Conservation (phyloP, 2,797 vertebrate species). For the Selene dorsalis region DNA sequence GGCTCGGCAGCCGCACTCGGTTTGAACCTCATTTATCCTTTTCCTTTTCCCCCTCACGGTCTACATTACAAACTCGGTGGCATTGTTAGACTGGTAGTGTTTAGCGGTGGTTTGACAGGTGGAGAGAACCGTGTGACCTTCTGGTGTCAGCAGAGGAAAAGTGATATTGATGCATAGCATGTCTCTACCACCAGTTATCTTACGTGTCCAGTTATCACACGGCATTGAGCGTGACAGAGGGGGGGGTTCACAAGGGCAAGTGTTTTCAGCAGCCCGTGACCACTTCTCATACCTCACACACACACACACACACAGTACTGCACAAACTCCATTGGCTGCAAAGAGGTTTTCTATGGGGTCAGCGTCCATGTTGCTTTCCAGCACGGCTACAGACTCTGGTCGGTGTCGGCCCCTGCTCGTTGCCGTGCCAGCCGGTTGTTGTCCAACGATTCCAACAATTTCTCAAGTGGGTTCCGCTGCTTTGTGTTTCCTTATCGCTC, state of each 20-base stretch:
- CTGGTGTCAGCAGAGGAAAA: conserved; percentile 44
- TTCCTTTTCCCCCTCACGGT: not conserved
- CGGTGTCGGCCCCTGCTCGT: not conserved
- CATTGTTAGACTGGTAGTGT: not conserved
- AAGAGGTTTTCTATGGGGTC: conserved; percentile 41
- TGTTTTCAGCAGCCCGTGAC: conserved; percentile 53
- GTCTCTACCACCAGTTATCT: conserved; percentile 32
- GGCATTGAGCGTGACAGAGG: conserved; percentile 24
- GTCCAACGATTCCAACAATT: conserved; percentile 33
- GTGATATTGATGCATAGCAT: conserved; percentile 52
- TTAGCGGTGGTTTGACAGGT: not conserved
- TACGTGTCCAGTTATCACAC: conserved; percentile 48
- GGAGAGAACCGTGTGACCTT: conserved; percentile 47
- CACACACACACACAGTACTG: not conserved
- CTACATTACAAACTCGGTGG: not conserved
- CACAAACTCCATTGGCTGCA: conserved; percentile 26
- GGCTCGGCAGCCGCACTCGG: not conserved
- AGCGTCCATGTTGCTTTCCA: conserved; percentile 21
- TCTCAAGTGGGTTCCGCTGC: not conserved
- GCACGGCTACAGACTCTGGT: conserved; percentile 8
- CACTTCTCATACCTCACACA: conserved; percentile 40
- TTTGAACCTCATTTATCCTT: not conserved
- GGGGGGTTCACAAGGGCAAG: conserved; percentile 53
- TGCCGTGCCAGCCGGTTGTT: not conserved
- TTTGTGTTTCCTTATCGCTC: conserved; percentile 16